Conservation (phyloP, 2,888 invertebrate genomes). For the Listrodromus nycthemerus region DNA sequence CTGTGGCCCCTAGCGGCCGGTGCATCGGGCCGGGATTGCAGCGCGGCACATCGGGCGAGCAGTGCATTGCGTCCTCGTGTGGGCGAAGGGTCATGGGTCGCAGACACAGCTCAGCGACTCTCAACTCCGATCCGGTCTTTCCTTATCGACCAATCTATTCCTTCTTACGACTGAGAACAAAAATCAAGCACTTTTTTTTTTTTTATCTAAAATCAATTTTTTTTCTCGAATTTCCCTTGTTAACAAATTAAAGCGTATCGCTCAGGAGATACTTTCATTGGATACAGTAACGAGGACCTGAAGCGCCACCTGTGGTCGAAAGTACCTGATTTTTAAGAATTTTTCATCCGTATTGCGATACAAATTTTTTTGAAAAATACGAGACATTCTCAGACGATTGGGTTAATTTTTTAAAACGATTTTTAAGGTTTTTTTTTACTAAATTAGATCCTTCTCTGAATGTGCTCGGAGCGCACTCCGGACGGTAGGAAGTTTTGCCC, state of each 20-base stretch:
- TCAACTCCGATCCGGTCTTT: slow-evolving; percentile 70
- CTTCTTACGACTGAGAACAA: neutral
- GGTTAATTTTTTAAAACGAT: no score
- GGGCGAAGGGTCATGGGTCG: slow-evolving; percentile 83
- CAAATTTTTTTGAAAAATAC: no score
- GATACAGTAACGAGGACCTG: no score
- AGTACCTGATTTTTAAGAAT: no score
- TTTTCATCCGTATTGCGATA: no score
- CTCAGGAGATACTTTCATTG: no score
- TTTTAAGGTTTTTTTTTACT: no score
- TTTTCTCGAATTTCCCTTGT: neutral
- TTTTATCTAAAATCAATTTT: neutral
- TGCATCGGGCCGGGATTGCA: slow-evolving; percentile 66
- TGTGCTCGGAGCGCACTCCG: neutral
- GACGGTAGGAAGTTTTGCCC: neutral
- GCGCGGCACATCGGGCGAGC: slow-evolving; percentile 67
- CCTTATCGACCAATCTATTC: slow-evolving; percentile 9
- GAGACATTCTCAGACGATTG: no score
- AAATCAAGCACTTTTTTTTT: neutral
- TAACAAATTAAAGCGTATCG: no score
- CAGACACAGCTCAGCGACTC: slow-evolving; percentile 81
- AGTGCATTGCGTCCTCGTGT: slow-evolving; percentile 82
- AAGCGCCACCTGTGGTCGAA: no score
- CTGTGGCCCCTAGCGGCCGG: slow-evolving; percentile 68
- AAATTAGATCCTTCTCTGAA: no score